Percentiles rank a stretch among this genome's conserved stretches.
Conservation (phyloP, 2,888 invertebrate genomes). For the Alitta virens region DNA sequence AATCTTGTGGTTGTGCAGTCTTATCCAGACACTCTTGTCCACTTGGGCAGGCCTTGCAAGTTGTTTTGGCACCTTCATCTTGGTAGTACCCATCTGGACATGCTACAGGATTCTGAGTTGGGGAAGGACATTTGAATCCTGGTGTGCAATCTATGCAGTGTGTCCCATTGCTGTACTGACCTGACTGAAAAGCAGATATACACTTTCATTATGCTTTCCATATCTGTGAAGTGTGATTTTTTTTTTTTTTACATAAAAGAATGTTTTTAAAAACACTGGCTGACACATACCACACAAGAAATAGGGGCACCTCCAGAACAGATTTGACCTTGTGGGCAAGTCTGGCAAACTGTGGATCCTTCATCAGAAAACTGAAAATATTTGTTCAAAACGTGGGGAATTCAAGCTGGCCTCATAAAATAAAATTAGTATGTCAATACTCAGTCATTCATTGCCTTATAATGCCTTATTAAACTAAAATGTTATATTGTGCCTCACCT, state of each 20-base stretch:
- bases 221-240: too few species aligned
- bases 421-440: too few species aligned
- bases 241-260: too few species aligned
- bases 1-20: conserved; percentile 34
- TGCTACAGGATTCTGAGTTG: conserved; percentile 32
- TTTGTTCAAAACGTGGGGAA: too few species aligned
- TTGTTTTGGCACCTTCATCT: conserved; percentile 36
- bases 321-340: conserved; percentile 39
- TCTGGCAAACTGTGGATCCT: conserved; percentile 36
- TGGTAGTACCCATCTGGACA: conserved; percentile 50
- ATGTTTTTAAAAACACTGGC: too few species aligned
- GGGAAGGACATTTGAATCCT: conserved; percentile 45
- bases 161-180: conserved; percentile 44
- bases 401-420: too few species aligned
- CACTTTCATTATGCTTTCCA: too few species aligned
- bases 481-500: conserved; percentile 32
- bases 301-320: conserved; percentile 28
- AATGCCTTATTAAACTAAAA: too few species aligned
- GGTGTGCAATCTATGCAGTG: conserved; percentile 40
- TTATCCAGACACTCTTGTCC: conserved; percentile 24
- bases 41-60: conserved; percentile 44
- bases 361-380: conserved; percentile 28
- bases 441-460: too few species aligned
- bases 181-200: conserved; percentile 42
- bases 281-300: conserved; percentile 15